Percentiles rank a stretch among this genome's conserved stretches.
Conservation (phyloP, 2,888 invertebrate genomes). For the Fissipunctia ypsillon region DNA sequence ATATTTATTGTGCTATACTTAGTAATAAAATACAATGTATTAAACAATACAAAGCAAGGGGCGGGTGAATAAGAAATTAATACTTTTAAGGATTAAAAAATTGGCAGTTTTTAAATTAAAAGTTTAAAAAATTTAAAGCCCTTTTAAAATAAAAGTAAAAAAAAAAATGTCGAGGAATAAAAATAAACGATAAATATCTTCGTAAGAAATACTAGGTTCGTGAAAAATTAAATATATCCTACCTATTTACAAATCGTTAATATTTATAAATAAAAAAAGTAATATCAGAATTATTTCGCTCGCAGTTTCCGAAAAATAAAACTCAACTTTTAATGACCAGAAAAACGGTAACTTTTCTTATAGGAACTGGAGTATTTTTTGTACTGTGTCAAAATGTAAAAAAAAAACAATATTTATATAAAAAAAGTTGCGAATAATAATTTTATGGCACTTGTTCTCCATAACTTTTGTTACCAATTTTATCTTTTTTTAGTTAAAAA, state of each 20-base stretch:
- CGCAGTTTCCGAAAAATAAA: conserved; percentile 46
- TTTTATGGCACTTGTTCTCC: conserved; percentile 80
- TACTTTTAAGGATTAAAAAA: conserved; percentile 62
- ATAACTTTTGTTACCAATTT: conserved; percentile 65
- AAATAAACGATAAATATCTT: conserved; percentile 58
- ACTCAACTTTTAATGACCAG: conserved; percentile 37
- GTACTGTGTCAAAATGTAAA: conserved; percentile 61
- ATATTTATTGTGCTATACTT: conserved; percentile 66
- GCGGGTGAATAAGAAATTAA: conserved; percentile 59
- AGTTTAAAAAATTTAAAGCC: conserved; percentile 54
- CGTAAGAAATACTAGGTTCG: conserved; percentile 44
- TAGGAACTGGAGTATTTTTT: conserved; percentile 76
- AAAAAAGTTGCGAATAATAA: conserved; percentile 52
- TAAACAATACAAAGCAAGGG: conserved; percentile 63
- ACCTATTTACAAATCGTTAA: conserved; percentile 67
- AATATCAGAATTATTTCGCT: conserved; percentile 27
- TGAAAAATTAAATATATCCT: conserved; percentile 64
- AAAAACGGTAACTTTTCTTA: conserved; percentile 65
- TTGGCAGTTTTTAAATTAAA: conserved; percentile 69
- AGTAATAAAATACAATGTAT: conserved; percentile 60
- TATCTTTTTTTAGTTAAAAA: conserved; percentile 23
- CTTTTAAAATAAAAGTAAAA: conserved; percentile 27
- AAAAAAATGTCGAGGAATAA: conserved; percentile 17
- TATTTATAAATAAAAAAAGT: conserved; percentile 55
- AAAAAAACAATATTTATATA: conserved; percentile 41